Evolutionary conservation across 2,888 invertebrate genomes (phyloP), one percentile per base, ranked within the genome.

Genomic region (Pristionchus japonicus): DNA sequence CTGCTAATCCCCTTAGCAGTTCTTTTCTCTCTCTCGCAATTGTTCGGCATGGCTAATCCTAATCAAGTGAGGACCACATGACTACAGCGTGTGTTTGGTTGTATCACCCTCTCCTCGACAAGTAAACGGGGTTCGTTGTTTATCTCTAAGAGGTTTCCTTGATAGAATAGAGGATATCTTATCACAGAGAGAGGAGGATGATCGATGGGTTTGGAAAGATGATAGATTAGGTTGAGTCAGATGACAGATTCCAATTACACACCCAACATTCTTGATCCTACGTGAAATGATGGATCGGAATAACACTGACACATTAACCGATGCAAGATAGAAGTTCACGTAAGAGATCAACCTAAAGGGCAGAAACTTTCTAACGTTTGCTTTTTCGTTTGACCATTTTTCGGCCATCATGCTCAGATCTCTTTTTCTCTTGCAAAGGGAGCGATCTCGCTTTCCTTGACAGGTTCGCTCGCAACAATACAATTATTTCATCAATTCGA

Each of bases 151-250:
- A 47, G 13, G n/a, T 77, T 77, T 77, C 27, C 43, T 77, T 47
- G 40, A 40, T 47, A n/a, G 43, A n/a, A 67, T 47, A 77, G 70
- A 70, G 70, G 43, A 49, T 83, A 52, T 83, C 82, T 83, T 83
- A 83, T 83, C 82, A 83, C 20, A 23, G 7, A 52, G 52, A 52
- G 52, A 52, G 17, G 52, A 15, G 34, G 52, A 83, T 83, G 82
- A 83, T 83, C 27, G 82, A 83, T 83, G 82, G n/a, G 52, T 34
- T 80, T 37, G 49, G n/a, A 49, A 80, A 49, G 49, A 80, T 80
- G 80, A 80, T 80, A 80, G 80, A 80, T 80, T 27, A 20, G 47
- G n/a, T 27, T 49, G 3, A 23, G 49, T n/a, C 34, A 23, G 34
- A 11, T 80, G 49, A 49, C 47, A 80, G 27, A 40, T 80, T 80